phyloP scores from a whole-genome alignment of 2,797 vertebrate genomes.

The Coluber constrictor region DNA sequence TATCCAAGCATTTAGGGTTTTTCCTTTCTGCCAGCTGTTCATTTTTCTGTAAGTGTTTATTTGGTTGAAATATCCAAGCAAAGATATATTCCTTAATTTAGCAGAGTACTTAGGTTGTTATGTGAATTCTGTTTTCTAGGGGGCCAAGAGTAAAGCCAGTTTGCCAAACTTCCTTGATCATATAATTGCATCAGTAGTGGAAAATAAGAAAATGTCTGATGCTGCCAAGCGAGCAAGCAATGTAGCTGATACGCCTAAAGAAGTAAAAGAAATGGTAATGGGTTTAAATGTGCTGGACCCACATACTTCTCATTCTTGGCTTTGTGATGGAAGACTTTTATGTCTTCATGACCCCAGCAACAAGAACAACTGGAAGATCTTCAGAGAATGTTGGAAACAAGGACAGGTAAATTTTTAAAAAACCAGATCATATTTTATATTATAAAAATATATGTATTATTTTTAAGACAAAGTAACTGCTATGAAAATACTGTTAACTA shows the following conservation, averaged over 20 bases:
- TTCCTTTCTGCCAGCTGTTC: not conserved
- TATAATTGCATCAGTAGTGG: constrained; percentile 98
- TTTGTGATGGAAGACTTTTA: constrained; percentile 95
- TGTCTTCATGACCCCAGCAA: constrained; percentile 98
- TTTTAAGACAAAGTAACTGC: not conserved
- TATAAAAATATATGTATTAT: not conserved
- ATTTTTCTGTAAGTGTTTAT: not conserved
- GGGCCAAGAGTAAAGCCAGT: constrained; percentile 89
- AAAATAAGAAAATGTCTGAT: constrained; percentile 95
- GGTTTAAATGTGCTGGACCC: constrained; percentile 95
- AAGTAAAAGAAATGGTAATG: constrained; percentile 87
- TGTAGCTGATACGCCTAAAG: constrained; percentile 73
- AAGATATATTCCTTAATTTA: not conserved
- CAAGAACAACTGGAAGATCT: constrained; percentile 99
- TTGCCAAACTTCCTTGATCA: constrained; percentile 97
- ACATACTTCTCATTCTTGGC: constrained; percentile 97
- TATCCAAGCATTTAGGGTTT: not conserved
- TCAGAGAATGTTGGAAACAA: constrained; percentile 99
- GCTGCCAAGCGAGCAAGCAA: constrained; percentile 82
- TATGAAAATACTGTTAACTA: not conserved
- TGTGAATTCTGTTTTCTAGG: constrained; percentile 71
- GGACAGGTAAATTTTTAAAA: constrained; percentile 83
- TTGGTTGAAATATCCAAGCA: constrained; percentile 14
- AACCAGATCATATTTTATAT: not conserved
- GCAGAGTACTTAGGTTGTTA: constrained; percentile 24